Conservation (phyloP, 2,888 invertebrate species). For the Drosophila merina region DNA sequence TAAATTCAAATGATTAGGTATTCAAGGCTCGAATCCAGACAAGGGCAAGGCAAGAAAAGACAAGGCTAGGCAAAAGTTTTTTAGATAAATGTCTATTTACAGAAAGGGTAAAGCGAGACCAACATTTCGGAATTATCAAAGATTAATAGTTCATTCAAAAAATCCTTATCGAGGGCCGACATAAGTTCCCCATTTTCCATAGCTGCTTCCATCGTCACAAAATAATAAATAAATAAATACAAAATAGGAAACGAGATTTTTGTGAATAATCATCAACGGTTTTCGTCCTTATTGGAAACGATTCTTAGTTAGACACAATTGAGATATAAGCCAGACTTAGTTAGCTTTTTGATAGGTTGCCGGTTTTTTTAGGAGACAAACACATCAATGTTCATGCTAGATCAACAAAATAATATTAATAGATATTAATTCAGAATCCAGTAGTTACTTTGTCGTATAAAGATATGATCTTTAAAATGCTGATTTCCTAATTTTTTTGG, state of each 20-base stretch:
- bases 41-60: slow-evolving; percentile 15
- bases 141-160: slow-evolving; percentile 8
- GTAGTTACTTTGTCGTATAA: slow-evolving; percentile 77
- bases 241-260: slow-evolving; percentile 2
- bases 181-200: slow-evolving; percentile 22
- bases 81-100: slow-evolving; percentile 54
- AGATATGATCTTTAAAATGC: slow-evolving; percentile 66
- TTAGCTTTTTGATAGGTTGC: slow-evolving; percentile 71
- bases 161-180: slow-evolving; percentile 9
- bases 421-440: slow-evolving; percentile 68
- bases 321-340: slow-evolving; percentile 53
- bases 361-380: slow-evolving; percentile 27
- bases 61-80: slow-evolving; percentile 23
- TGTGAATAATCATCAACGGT: slow-evolving; percentile 60
- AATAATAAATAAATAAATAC: neutral
- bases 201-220: slow-evolving; percentile 29
- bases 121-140: slow-evolving; percentile 48
- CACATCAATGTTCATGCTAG: slow-evolving; percentile 44
- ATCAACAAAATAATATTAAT: slow-evolving; percentile 39
- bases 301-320: slow-evolving; percentile 71
- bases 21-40: slow-evolving; percentile 45
- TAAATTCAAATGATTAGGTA: slow-evolving; percentile 43
- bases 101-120: slow-evolving; percentile 31
- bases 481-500: slow-evolving; percentile 70
- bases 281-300: slow-evolving; percentile 74